Evolutionary conservation across 2,113 vertebrate genomes (phyloP).

Genomic region (Triplophysa dalaica): DNA sequence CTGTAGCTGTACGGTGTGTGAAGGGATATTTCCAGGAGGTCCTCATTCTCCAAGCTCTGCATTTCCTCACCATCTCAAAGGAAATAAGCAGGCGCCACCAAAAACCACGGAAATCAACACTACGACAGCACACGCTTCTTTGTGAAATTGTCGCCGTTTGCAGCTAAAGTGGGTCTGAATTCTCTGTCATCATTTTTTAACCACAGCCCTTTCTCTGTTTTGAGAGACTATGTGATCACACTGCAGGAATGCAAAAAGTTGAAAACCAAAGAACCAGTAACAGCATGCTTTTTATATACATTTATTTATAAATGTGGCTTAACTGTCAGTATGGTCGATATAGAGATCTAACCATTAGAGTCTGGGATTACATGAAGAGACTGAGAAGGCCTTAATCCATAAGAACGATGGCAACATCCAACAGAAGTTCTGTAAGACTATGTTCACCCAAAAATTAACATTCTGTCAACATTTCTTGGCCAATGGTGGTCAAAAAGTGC

Average conservation of each 20-base stretch:
- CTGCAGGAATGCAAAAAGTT: no score
- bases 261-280: background rate
- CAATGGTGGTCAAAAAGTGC: no score
- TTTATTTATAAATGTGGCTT: no score
- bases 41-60: background rate
- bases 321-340: no score
- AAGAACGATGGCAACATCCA: no score
- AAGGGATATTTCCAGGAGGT: background rate
- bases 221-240: background rate
- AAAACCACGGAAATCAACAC: conserved; percentile 19
- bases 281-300: no score
- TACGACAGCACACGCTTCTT: background rate
- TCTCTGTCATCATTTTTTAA: conserved; percentile 42
- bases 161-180: conserved; percentile 22
- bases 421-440: no score
- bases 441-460: no score
- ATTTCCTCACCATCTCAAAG: background rate
- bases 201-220: conserved; percentile 24
- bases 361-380: no score
- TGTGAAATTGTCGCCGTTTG: conserved; percentile 35
- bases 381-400: no score
- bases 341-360: no score
- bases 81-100: conserved; percentile 32
- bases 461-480: no score
- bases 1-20: background rate